phyloP scores from a whole-genome alignment of 2,113 vertebrate species.

The Anguilla japonica region DNA sequence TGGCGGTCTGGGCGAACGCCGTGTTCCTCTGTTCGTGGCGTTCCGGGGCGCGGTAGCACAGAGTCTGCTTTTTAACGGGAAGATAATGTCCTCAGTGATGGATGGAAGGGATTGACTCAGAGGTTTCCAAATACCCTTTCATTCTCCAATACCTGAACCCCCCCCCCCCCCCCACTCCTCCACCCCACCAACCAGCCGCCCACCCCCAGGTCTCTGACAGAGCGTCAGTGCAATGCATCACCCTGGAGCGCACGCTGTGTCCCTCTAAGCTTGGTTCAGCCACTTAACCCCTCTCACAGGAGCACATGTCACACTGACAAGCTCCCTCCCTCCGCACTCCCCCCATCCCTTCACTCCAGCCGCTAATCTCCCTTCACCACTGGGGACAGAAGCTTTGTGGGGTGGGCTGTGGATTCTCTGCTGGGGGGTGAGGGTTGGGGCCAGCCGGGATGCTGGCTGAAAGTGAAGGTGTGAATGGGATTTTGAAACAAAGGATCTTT shows the following conservation, averaged over 20 bases:
- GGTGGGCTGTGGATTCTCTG: neutral
- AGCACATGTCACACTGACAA: conserved; percentile 5
- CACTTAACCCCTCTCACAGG: conserved; percentile 20
- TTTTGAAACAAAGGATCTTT: neutral
- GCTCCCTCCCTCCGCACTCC: neutral
- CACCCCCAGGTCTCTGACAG: neutral
- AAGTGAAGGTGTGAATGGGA: neutral
- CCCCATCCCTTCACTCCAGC: conserved; percentile 8
- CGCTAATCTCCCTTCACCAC: neutral
- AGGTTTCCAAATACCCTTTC: neutral
- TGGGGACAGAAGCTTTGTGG: neutral
- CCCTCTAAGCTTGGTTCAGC: conserved; percentile 14
- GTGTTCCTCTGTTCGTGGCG: neutral
- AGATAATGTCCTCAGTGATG: conserved; percentile 19
- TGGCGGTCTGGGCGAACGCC: neutral
- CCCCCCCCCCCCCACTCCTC: neutral
- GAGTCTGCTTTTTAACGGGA: neutral
- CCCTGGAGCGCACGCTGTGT: neutral
- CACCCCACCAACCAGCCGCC: neutral
- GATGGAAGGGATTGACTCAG: conserved; percentile 4
- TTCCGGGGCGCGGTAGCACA: neutral
- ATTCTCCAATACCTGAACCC: neutral
- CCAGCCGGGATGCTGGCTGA: neutral
- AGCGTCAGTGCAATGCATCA: conserved; percentile 19
- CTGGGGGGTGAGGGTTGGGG: neutral